A percentile compares a stretch with the other conserved stretches of the same genome.
Evolutionary conservation across 37 sponge, comb jelly and placozoan genomes (phyloP).

Genomic region (Spongia lamella): DNA sequence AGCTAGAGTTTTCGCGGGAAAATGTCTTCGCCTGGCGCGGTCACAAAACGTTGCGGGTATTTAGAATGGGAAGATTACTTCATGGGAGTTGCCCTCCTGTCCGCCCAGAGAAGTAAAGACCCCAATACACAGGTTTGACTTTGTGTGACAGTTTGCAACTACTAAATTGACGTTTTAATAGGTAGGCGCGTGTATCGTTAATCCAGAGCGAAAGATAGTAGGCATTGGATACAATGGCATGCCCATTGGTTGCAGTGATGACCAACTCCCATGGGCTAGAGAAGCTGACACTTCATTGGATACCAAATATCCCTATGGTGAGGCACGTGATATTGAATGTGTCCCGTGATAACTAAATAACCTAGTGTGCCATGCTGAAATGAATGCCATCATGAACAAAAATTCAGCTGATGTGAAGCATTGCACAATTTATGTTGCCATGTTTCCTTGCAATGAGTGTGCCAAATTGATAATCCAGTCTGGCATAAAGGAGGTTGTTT

Average conservation of each 20-base stretch:
- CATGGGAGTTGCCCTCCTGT: constrained; percentile 96
- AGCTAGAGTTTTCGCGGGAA: too few species aligned
- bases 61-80: constrained; percentile 95
- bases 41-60: constrained; percentile 80
- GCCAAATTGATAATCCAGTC: constrained; percentile 93
- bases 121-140: constrained; percentile 86
- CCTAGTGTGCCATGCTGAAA: constrained; percentile 96
- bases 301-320: constrained; percentile 97
- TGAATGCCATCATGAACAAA: constrained; percentile 97
- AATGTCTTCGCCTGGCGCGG: neutral
- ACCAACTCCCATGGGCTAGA: constrained; percentile 90
- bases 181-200: constrained; percentile 98
- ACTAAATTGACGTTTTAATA: too few species aligned
- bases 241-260: constrained; percentile 98
- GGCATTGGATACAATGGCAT: constrained; percentile 99
- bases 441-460: constrained; percentile 99
- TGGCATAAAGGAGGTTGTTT: constrained; percentile 73
- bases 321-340: constrained; percentile 13
- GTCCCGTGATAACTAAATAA: too few species aligned
- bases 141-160: too few species aligned
- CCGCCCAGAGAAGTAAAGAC: constrained; percentile 97
- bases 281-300: constrained; percentile 68
- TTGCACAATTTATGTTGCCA: constrained; percentile 87
- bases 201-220: constrained; percentile 90
- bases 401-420: constrained; percentile 90